A percentile compares a stretch with the other conserved stretches of the same genome.
Conservation (phyloP, 1,140 invertebrate species). For the Calephelis virginiensis region DNA sequence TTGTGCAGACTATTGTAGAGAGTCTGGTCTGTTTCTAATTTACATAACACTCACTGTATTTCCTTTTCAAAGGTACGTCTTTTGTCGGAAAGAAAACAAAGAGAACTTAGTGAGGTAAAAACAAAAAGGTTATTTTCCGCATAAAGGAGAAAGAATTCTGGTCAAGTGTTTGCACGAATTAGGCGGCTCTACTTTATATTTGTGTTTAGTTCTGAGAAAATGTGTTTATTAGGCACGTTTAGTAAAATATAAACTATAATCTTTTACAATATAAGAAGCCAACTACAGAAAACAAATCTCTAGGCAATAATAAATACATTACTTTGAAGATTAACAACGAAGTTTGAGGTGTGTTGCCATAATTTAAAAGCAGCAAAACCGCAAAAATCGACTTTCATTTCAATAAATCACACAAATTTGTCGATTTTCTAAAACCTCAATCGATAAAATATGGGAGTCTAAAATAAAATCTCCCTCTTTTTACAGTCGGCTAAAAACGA, state of each 20-base stretch:
- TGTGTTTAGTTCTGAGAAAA: background rate
- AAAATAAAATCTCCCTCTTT: too few relatives aligned
- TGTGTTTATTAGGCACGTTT: background rate
- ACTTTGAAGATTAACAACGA: background rate
- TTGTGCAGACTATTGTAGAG: slow-evolving; percentile 27
- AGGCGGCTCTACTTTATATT: background rate
- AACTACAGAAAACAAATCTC: too few relatives aligned
- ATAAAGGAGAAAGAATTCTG: slow-evolving; percentile 21
- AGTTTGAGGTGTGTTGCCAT: too few relatives aligned
- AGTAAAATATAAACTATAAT: too few relatives aligned
- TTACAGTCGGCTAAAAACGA: too few relatives aligned
- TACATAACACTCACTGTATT: slow-evolving; percentile 64
- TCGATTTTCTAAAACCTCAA: too few relatives aligned
- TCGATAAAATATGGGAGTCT: too few relatives aligned
- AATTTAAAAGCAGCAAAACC: too few relatives aligned
- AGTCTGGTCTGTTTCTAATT: slow-evolving; percentile 60
- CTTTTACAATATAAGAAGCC: too few relatives aligned
- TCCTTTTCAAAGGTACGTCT: slow-evolving; percentile 61
- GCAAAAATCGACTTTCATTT: too few relatives aligned
- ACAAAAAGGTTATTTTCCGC: slow-evolving; percentile 37
- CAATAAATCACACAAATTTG: too few relatives aligned
- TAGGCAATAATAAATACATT: background rate
- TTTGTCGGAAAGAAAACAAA: slow-evolving; percentile 63
- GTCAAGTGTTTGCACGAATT: slow-evolving; percentile 27
- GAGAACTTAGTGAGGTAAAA: slow-evolving; percentile 38